phyloP scores from a whole-genome alignment of 2,888 invertebrate species.

The Lasioglossum zephyrum region DNA sequence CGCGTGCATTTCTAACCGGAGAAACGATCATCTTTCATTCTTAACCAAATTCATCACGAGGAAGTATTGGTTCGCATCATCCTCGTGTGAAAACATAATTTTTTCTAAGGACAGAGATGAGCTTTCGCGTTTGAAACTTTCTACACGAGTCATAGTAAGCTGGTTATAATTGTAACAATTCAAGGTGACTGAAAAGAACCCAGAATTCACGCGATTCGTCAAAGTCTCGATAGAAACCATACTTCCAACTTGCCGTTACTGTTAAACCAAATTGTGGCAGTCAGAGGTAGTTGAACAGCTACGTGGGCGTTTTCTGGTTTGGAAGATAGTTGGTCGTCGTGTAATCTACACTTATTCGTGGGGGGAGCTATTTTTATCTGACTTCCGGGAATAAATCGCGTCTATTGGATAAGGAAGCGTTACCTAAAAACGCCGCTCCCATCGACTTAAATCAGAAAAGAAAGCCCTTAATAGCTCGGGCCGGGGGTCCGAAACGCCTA shows the following conservation, averaged over 20 bases:
- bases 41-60: neutral
- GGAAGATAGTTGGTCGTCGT: neutral
- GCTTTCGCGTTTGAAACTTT: neutral
- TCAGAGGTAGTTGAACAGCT: neutral
- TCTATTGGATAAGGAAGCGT: constrained; percentile 20
- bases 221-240: neutral
- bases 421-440: neutral
- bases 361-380: neutral
- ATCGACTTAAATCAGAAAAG: neutral
- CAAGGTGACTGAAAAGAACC: neutral
- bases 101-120: neutral
- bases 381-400: constrained; percentile 6
- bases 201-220: neutral
- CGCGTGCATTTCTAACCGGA: neutral
- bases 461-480: constrained; percentile 12
- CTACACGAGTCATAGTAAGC: neutral
- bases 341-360: constrained; percentile 5
- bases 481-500: constrained; percentile 5
- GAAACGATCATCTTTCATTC: neutral
- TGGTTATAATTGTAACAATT: neutral
- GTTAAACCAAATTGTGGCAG: neutral
- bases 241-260: neutral
- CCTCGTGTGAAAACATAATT: neutral
- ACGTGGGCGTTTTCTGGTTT: neutral
- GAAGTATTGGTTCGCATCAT: too few species aligned